phyloP scores from a whole-genome alignment of 2,113 vertebrate genomes.

The Vulpes ferrilata region DNA sequence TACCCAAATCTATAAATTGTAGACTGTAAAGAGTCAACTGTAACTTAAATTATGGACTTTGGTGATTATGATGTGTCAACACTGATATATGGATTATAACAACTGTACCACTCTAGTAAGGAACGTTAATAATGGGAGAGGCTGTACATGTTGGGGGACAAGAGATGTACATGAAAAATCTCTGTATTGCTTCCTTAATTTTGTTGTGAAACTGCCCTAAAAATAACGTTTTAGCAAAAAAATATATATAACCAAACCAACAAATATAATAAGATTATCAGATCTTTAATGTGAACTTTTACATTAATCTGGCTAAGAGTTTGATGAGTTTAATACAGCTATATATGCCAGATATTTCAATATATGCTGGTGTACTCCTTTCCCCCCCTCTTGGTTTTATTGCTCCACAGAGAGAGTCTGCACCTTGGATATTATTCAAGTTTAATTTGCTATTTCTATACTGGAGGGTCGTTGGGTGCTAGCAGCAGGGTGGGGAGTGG shows the following conservation, averaged over 20 bases:
- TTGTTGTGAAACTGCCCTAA: not conserved
- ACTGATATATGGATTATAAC: no score
- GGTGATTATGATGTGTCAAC: not conserved
- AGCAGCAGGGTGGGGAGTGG: not conserved
- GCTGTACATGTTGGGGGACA: not conserved
- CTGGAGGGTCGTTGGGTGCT: not conserved
- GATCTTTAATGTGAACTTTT: not conserved
- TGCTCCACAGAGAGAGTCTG: not conserved
- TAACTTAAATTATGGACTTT: not conserved
- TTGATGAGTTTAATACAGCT: no score
- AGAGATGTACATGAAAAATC: not conserved
- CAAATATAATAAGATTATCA: no score
- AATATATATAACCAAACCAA: not conserved
- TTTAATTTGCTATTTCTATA: not conserved
- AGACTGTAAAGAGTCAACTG: not conserved
- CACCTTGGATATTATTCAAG: not conserved
- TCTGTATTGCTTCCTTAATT: not conserved
- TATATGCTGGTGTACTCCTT: no score
- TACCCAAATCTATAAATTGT: not conserved
- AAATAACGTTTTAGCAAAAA: not conserved
- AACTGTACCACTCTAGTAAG: not conserved
- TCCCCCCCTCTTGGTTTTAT: not conserved
- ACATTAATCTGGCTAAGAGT: not conserved
- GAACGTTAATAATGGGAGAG: not conserved
- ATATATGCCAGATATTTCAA: rapidly evolving